Base-by-base conservation (phyloP, 2,113 vertebrate species). In the Herpailurus yagouaroundi region DNA sequence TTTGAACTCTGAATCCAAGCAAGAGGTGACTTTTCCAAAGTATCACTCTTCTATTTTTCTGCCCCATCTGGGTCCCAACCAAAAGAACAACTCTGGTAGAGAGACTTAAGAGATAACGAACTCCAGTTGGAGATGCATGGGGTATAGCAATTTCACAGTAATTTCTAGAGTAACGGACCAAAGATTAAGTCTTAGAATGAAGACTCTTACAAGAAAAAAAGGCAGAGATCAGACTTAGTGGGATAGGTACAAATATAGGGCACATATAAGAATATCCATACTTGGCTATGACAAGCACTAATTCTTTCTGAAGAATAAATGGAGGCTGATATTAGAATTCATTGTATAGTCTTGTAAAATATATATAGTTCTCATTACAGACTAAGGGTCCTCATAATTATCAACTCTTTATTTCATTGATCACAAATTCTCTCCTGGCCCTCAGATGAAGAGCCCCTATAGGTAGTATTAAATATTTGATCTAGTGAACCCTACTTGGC, bases 261-360 rank as follows among this genome's bases (percentile, higher is more conserved):
- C 31, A 91, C 6, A 82, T 2, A 87, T 3, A 80, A 76, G 52
- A 94, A 96, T 48, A 77, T 74, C 23, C 41, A 55, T 60, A 69
- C 16, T 94, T 79, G 4, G 10, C 50, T 63, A 94, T 6, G 36
- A 63, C 19, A 91, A 74, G 2, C 13, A 50, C 4, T 94, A 80
- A 29, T 92, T 21, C 19, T 69, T 97, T 81, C 38, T 87, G n/a
- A 97, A 94, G 14, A 91, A 95, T 55, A 74, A 87, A 83, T 55
- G 6, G 27, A 94, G 23, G 7, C 1, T 87, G 18, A 77, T 63
- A 94, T 68, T 81, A 64, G 48, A 88, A 83, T 82, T 66, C 11
- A 94, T 74, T 57, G 55, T 33, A 76, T 36, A 91, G 3, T 5
- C 57, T 73, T 86, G 7, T 38, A 85, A 88, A 91, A 93, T 82